Conservation (phyloP, 2,888 invertebrate species). For the Andrena fulva region DNA sequence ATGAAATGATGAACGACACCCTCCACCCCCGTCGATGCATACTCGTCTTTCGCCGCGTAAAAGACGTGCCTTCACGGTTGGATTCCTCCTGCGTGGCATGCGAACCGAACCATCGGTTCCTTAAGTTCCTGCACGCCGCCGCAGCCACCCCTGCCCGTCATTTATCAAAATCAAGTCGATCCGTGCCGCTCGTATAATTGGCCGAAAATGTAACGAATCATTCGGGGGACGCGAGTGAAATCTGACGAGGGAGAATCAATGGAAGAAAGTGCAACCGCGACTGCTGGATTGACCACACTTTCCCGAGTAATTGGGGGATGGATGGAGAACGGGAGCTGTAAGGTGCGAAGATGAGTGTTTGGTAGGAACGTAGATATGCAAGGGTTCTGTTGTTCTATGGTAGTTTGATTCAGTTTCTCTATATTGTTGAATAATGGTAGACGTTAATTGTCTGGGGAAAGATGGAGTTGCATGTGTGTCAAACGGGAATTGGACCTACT, state of each 20-base stretch:
- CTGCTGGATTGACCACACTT: neutral
- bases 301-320: neutral
- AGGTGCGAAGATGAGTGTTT: too few species aligned
- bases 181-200: constrained; percentile 69
- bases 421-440: neutral
- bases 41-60: constrained; percentile 55
- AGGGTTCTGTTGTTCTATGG: too few species aligned
- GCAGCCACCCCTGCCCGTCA: constrained; percentile 60
- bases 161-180: constrained; percentile 81
- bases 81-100: constrained; percentile 74
- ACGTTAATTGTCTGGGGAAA: neutral
- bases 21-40: constrained; percentile 63
- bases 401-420: neutral
- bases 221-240: constrained; percentile 27
- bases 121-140: constrained; percentile 77
- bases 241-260: constrained; percentile 18
- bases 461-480: neutral
- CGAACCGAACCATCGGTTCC: constrained; percentile 82
- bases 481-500: too few species aligned
- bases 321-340: too few species aligned
- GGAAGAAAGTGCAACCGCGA: neutral
- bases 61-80: constrained; percentile 75
- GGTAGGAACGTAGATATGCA: too few species aligned
- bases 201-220: constrained; percentile 47
- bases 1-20: constrained; percentile 82